Conservation (phyloP, 2,797 vertebrate genomes). For the Lepidocolaptes lacrymiger region DNA sequence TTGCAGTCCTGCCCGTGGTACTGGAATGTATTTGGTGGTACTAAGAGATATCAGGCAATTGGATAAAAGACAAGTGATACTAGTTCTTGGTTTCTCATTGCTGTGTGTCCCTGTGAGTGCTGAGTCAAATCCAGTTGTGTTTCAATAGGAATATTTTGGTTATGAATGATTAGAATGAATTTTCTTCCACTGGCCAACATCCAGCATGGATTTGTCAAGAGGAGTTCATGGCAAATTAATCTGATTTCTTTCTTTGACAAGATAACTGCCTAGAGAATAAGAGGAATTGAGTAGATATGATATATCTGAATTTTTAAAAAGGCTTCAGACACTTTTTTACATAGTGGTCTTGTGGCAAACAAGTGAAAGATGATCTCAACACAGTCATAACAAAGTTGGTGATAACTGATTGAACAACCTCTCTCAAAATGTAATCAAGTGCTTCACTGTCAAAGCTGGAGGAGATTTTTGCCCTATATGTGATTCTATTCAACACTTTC, state of each 20-base stretch:
- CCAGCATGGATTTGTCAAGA: conserved; percentile 34
- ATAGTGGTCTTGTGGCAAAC: neutral
- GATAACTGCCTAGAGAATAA: conserved; percentile 25
- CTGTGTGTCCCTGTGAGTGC: neutral
- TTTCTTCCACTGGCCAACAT: conserved; percentile 15
- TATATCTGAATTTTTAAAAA: conserved; percentile 8
- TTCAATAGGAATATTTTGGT: conserved; percentile 1
- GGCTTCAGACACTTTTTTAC: neutral
- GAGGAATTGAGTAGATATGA: neutral
- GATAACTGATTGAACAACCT: neutral
- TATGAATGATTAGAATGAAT: conserved; percentile 11
- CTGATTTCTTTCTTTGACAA: conserved; percentile 30
- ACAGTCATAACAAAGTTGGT: neutral
- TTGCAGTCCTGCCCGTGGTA: neutral
- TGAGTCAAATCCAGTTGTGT: neutral
- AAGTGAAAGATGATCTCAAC: conserved; percentile 16
- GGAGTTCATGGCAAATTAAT: conserved; percentile 38
- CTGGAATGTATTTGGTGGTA: neutral
- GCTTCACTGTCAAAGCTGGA: neutral
- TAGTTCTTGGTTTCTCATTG: neutral
- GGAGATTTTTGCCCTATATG: neutral
- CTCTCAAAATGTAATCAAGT: conserved; percentile 28
- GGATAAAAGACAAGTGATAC: neutral
- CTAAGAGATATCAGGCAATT: neutral
- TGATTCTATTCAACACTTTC: conserved; percentile 8